Evolutionary conservation across 2,113 vertebrate genomes (phyloP).

Genomic region (Gallinago undulata): DNA sequence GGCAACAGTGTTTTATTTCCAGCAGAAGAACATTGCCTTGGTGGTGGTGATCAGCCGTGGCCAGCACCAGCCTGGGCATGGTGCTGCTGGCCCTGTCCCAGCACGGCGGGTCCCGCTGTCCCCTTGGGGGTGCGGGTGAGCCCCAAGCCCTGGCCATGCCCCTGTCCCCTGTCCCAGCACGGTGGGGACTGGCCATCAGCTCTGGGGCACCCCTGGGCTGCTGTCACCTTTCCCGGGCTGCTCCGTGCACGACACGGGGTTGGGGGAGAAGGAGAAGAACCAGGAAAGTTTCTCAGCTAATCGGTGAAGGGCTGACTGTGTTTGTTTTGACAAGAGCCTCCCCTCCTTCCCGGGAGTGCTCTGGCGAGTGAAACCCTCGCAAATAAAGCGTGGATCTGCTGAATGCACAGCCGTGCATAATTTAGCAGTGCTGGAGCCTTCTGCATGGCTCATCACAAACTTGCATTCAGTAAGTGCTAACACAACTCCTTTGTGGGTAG

Average conservation of each 20-base stretch:
- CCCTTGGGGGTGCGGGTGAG: fast-evolving
- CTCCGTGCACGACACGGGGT: too few species aligned
- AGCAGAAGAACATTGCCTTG: background rate
- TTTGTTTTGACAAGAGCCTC: conserved; percentile 8
- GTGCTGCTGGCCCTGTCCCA: too few species aligned
- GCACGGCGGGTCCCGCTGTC: too few species aligned
- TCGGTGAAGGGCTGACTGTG: background rate
- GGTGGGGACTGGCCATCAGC: background rate
- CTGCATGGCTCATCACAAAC: background rate
- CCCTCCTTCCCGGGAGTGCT: conserved; percentile 16
- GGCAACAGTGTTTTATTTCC: background rate
- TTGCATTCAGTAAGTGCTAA: conserved; percentile 9
- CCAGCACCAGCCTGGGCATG: background rate
- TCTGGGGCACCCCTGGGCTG: too few species aligned
- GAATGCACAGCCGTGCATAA: conserved; percentile 46
- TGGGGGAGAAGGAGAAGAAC: too few species aligned
- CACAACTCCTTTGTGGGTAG: background rate
- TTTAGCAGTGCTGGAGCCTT: background rate
- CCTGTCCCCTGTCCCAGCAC: background rate
- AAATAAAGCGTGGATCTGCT: conserved; percentile 17
- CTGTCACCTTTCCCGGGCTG: too few species aligned
- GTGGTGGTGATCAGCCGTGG: fast-evolving
- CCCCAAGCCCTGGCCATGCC: fast-evolving
- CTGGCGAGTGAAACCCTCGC: background rate
- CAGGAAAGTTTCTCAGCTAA: background rate